These are phyloP conservation scores for Alloscopus bannaensis DNA, from an alignment of 2,888 invertebrate species.

Conservation along the genomic window DNA sequence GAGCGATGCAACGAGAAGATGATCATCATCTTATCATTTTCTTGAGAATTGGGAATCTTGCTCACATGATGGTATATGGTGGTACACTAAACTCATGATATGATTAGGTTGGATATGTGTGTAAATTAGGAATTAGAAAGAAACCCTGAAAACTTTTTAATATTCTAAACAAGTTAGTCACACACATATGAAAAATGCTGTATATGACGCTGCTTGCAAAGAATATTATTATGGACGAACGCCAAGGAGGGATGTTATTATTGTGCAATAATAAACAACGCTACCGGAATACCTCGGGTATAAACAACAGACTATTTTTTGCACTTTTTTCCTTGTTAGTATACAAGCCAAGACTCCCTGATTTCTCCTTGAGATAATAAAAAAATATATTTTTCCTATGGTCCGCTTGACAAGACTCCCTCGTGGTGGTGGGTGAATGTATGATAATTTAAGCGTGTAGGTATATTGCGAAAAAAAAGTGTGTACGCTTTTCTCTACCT, in stretches of 20 bases:
- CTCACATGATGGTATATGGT: not conserved
- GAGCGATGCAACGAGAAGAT: conserved; percentile 17
- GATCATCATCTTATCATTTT: conserved; percentile 11
- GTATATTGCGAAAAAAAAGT: conserved; percentile 36
- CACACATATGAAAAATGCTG: not conserved
- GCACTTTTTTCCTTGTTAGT: not conserved
- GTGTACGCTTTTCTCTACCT: too few species aligned
- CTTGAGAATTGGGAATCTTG: conserved; percentile 1
- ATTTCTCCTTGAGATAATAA: conserved; percentile 52
- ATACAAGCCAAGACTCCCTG: conserved; percentile 21
- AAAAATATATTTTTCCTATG: conserved; percentile 25
- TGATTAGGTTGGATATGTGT: not conserved
- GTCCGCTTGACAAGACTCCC: conserved; percentile 53
- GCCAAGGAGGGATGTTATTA: conserved; percentile 16
- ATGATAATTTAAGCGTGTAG: too few species aligned
- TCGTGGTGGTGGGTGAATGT: too few species aligned
- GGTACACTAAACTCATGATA: conserved; percentile 2
- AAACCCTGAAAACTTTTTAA: conserved; percentile 41
- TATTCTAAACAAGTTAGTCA: not conserved
- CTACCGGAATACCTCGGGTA: not conserved
- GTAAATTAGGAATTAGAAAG: conserved; percentile 36
- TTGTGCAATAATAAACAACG: not conserved
- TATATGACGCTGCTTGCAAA: too few species aligned
- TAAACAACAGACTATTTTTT: not conserved
- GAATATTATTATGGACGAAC: conserved; percentile 31